Evolutionary conservation across 1,140 invertebrate species (phyloP).

Genomic region (Hylaeus anthracinus): DNA sequence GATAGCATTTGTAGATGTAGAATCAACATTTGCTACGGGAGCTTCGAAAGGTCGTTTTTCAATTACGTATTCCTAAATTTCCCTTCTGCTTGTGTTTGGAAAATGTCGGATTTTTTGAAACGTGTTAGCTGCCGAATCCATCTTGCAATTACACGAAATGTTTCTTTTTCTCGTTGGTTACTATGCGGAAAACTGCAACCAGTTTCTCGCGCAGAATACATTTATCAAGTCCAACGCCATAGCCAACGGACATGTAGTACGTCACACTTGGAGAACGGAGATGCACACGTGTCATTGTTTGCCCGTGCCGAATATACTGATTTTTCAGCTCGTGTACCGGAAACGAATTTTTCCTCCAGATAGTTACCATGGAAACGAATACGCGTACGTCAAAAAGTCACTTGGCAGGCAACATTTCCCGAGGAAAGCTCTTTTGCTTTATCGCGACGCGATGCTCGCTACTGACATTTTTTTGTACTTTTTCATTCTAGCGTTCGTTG

Average conservation of each 20-base stretch:
- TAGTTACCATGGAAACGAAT: not conserved
- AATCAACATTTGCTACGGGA: too few species aligned
- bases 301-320: not conserved
- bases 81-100: too few species aligned
- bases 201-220: slow-evolving; percentile 54
- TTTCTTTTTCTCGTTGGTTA: slow-evolving; percentile 59
- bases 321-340: not conserved
- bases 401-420: too few species aligned
- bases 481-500: not conserved
- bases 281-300: not conserved
- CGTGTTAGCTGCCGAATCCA: too few species aligned
- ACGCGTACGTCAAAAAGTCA: too few species aligned
- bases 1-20: not conserved
- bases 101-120: too few species aligned
- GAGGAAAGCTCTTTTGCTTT: not conserved
- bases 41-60: too few species aligned
- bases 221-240: slow-evolving; percentile 58
- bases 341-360: not conserved
- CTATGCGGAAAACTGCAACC: slow-evolving; percentile 58
- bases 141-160: slow-evolving; percentile 67
- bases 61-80: too few species aligned
- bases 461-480: not conserved
- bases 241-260: slow-evolving; percentile 34
- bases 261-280: slow-evolving; percentile 28
- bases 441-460: not conserved